Percentiles rank a stretch among this genome's conserved stretches.
phyloP scores from a whole-genome alignment of 2,888 invertebrate genomes.

The Anoplius nigerrimus region DNA sequence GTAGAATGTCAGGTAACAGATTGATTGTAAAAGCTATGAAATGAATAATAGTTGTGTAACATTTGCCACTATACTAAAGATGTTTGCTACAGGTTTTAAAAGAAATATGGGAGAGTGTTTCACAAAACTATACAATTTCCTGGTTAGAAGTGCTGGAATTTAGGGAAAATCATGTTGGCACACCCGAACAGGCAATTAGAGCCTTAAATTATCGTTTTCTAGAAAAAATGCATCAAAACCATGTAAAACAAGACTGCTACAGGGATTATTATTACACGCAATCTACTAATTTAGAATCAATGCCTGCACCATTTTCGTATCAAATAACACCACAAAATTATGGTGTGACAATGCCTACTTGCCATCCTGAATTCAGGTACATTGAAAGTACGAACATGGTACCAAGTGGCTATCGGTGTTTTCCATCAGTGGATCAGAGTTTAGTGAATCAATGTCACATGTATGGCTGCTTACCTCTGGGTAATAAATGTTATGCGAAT shows the following conservation, averaged over 20 bases:
- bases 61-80: conserved; percentile 6
- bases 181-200: conserved; percentile 77
- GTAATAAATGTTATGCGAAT: conserved; percentile 57
- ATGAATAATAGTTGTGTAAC: no score
- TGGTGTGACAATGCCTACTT: conserved; percentile 48
- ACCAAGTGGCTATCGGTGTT: conserved; percentile 40
- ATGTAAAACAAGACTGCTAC: conserved; percentile 53
- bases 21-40: background rate
- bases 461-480: conserved; percentile 50
- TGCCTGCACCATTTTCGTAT: conserved; percentile 56
- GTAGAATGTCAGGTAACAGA: conserved; percentile 87
- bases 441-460: conserved; percentile 49
- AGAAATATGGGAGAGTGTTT: conserved; percentile 84
- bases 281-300: conserved; percentile 46
- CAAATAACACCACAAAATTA: conserved; percentile 58
- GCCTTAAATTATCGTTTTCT: conserved; percentile 75
- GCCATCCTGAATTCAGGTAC: conserved; percentile 55
- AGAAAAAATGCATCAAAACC: conserved; percentile 73
- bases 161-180: conserved; percentile 78
- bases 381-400: conserved; percentile 43
- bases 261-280: conserved; percentile 57
- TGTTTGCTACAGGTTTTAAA: conserved; percentile 81
- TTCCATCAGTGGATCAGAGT: conserved; percentile 46
- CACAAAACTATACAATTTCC: conserved; percentile 76
- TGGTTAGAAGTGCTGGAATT: conserved; percentile 84